Conservation (phyloP, 2,888 invertebrate genomes). For the Pemphredon lugubris region DNA sequence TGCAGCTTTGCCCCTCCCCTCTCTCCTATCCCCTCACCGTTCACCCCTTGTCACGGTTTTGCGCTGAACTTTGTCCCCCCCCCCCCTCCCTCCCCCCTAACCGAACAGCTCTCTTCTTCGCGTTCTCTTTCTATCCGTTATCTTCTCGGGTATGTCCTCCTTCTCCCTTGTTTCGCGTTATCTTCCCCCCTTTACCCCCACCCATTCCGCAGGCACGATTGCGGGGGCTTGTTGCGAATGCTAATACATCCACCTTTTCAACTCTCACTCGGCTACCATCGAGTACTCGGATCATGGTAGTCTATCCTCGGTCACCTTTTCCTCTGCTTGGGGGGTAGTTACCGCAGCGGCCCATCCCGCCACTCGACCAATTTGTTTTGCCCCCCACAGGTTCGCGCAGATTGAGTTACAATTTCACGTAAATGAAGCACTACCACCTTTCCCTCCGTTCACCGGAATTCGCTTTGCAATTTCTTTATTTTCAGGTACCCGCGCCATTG, state of each 20-base stretch:
- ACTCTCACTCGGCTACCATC: slow-evolving; percentile 43
- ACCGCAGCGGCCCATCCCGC: slow-evolving; percentile 35
- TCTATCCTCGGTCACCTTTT: slow-evolving; percentile 33
- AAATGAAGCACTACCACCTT: slow-evolving; percentile 71
- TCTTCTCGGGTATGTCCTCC: background rate
- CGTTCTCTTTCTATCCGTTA: background rate
- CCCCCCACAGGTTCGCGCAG: slow-evolving; percentile 47
- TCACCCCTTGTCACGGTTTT: slow-evolving; percentile 49
- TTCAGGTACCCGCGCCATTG: slow-evolving; percentile 67
- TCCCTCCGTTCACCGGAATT: slow-evolving; percentile 39
- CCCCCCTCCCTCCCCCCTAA: slow-evolving; percentile 12
- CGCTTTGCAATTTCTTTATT: slow-evolving; percentile 74
- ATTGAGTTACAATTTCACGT: slow-evolving; percentile 73
- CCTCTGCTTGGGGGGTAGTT: slow-evolving; percentile 21
- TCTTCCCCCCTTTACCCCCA: slow-evolving; percentile 26
- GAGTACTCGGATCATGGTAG: slow-evolving; percentile 46
- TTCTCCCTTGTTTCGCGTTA: slow-evolving; percentile 5
- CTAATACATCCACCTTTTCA: slow-evolving; percentile 71
- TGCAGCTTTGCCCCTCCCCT: slow-evolving; percentile 20
- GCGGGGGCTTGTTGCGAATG: slow-evolving; percentile 74
- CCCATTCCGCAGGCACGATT: slow-evolving; percentile 42
- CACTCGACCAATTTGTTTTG: slow-evolving; percentile 59
- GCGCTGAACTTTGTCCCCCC: slow-evolving; percentile 41
- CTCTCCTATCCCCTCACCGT: slow-evolving; percentile 17
- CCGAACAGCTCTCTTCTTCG: slow-evolving; percentile 14